Percentiles rank a stretch among this genome's conserved stretches.
Evolutionary conservation across 1,140 invertebrate species (phyloP).

Genomic region (Bombus waltoni): DNA sequence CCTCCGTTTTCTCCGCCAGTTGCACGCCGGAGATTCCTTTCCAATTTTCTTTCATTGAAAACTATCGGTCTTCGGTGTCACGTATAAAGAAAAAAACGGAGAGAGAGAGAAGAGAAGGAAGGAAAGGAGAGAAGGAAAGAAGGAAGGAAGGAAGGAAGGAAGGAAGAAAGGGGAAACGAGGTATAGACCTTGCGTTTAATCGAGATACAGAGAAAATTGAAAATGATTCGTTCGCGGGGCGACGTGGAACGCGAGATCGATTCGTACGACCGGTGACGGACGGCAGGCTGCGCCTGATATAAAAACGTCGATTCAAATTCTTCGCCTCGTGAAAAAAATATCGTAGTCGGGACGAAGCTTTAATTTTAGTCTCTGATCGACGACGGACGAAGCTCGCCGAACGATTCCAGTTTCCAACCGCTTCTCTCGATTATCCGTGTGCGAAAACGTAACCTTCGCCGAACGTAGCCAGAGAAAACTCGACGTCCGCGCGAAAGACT

Average conservation of each 20-base stretch:
- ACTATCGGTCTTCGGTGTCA: slow-evolving; percentile 39
- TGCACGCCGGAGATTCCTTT: slow-evolving; percentile 38
- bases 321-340: slow-evolving; percentile 2
- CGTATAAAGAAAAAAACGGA: neutral
- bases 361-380: neutral
- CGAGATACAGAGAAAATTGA: neutral
- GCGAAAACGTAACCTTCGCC: neutral
- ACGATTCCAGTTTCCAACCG: neutral
- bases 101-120: neutral
- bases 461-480: neutral
- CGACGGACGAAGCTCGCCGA: neutral
- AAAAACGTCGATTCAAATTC: slow-evolving; percentile 14
- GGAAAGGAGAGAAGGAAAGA: too few species aligned
- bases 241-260: neutral
- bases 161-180: too few species aligned
- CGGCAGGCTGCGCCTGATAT: neutral
- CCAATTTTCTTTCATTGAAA: slow-evolving; percentile 38
- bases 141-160: neutral
- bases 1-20: slow-evolving; percentile 22
- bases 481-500: neutral
- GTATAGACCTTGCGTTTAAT: neutral
- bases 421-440: neutral
- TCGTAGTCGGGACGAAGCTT: neutral
- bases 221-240: neutral
- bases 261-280: neutral